Evolutionary conservation across 2,797 vertebrate genomes (phyloP).

Genomic region (Lepus townsendii): DNA sequence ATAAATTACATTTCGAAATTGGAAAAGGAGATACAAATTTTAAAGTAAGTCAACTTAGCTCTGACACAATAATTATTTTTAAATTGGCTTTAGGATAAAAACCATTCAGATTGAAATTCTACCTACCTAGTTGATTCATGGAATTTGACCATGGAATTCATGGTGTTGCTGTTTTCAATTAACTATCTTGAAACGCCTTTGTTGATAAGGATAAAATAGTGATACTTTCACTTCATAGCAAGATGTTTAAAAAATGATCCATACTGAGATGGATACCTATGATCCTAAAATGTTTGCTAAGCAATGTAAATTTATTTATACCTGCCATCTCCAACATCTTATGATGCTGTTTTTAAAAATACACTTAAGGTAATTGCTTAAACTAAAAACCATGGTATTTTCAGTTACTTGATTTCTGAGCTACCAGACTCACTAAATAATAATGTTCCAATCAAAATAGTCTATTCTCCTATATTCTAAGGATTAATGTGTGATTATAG

Average conservation of each 20-base stretch:
- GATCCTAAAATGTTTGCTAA: constrained; percentile 77
- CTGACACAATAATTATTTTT: constrained; percentile 54
- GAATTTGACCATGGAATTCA: not conserved
- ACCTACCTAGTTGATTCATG: not conserved
- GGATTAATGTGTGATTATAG: constrained; percentile 75
- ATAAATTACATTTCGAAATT: constrained; percentile 68
- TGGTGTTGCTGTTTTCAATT: not conserved
- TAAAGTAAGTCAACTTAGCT: constrained; percentile 58
- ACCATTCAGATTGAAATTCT: constrained; percentile 57
- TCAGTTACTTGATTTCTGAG: constrained; percentile 80
- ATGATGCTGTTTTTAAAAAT: constrained; percentile 77
- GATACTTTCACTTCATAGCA: constrained; percentile 81
- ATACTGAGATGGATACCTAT: constrained; percentile 76
- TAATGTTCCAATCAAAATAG: constrained; percentile 79
- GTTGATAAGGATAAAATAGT: constrained; percentile 79
- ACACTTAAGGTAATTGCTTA: constrained; percentile 77
- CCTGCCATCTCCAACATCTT: constrained; percentile 78
- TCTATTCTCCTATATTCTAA: constrained; percentile 77
- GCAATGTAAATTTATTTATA: constrained; percentile 78
- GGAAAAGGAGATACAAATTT: constrained; percentile 37
- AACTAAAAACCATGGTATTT: constrained; percentile 73
- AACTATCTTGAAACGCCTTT: constrained; percentile 52
- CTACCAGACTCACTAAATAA: constrained; percentile 75
- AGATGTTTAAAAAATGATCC: constrained; percentile 71
- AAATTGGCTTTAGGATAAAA: constrained; percentile 58